Conservation (phyloP, 2,113 vertebrate genomes). For the Donacobius atricapilla region DNA sequence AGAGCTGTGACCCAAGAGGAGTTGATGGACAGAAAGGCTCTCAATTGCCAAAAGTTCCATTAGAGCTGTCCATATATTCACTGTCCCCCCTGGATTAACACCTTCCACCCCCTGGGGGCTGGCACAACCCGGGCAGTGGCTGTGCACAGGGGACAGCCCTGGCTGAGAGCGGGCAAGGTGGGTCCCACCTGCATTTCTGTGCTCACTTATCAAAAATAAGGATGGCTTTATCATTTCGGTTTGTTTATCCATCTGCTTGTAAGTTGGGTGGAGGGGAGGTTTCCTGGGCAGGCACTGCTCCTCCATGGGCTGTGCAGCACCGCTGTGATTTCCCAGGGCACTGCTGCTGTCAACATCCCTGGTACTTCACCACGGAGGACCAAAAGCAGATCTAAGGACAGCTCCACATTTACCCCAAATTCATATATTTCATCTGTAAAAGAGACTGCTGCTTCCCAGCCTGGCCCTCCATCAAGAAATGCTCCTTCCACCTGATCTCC, state of each 20-base stretch:
- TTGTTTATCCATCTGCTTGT: not conserved
- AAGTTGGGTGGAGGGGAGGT: too few species aligned
- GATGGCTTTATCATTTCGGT: not conserved
- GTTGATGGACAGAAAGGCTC: not conserved
- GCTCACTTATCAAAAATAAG: not conserved
- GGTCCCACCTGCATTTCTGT: not conserved
- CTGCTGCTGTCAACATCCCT: not conserved
- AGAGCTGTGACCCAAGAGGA: not conserved
- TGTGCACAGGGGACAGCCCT: rapidly evolving
- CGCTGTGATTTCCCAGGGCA: not conserved
- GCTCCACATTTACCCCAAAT: not conserved
- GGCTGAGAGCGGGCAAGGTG: not conserved
- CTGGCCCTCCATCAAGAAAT: not conserved
- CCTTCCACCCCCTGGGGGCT: not conserved
- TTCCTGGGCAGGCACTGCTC: not conserved
- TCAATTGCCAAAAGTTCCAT: not conserved
- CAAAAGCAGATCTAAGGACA: not conserved
- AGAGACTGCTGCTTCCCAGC: not conserved
- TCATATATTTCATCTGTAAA: not conserved
- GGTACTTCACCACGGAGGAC: rapidly evolving
- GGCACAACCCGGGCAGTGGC: rapidly evolving
- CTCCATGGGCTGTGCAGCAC: rapidly evolving
- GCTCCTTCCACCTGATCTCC: not conserved
- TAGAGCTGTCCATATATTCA: not conserved
- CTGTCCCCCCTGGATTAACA: not conserved